Evolutionary conservation across 2,797 vertebrate genomes (phyloP), one percentile per base, ranked within the genome.

Genomic region (Varecia variegata): DNA sequence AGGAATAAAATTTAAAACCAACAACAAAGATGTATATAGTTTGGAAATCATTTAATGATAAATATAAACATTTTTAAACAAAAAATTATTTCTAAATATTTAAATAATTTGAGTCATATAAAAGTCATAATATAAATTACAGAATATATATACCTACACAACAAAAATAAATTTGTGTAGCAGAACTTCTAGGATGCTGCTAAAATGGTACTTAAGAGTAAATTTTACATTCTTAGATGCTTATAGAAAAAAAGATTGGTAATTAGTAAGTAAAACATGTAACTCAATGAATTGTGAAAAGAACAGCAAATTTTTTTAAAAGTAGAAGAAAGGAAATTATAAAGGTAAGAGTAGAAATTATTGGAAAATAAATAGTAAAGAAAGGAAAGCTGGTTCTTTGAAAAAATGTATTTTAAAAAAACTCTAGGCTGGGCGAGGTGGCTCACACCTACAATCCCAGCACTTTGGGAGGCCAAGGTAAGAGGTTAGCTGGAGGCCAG

Each of bases 61-160:
- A 93, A 79, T 40, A 83, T 40, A 92, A 86, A 88, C 30, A 12
- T 18, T 88, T 62, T 74, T 5, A n/a, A 96, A 76, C 25, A 43
- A 82, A 62, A 68, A 77, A 56, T 50, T 87, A 60, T 38, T 92
- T 87, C n/a, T 86, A 97, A 90, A 93, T 47, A 60, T 17, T 13
- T 73, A 91, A 93, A 54, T 83, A 84, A 90, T 47, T 38, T 60
- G 2, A 77, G 2, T 81, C 38, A 68, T 30, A 32, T 40, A 43
- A 89, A 84, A 80, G 6, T 71, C n/a, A 79, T 8, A 77, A 47
- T n/a, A 52, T 18, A 92, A 83, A 52, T 67, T 71, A 91, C 3
- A 52, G 35, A 74, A 93, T 52, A 45, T 9, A 84, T n/a, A 58
- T 45, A 70, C 8, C 17, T 56, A 15, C 9, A 52, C 13, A 89